Evolutionary conservation across 2,888 invertebrate genomes (phyloP), one percentile per base, ranked within the genome.

Genomic region (Xanthorhoe spadicearia): DNA sequence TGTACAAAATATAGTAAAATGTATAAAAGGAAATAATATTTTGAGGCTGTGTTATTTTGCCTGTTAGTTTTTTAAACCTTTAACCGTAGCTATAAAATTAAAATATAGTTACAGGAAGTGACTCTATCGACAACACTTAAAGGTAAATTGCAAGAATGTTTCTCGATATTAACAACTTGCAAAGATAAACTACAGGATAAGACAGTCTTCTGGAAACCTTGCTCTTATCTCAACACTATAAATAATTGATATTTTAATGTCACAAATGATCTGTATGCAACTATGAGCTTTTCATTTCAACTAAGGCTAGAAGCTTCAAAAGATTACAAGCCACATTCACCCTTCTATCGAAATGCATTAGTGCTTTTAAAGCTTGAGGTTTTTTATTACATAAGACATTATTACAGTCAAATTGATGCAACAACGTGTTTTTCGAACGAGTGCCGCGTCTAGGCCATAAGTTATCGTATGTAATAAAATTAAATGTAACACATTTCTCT

Each of bases 401-500:
- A 65, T 70, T 73, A 59, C 64, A 56, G 48, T 66, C 68, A 68
- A 52, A 50, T 54, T 58, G 57, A 68, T 64, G 70, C 58, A 68
- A 79, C 80, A 89, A 88, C 90, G 77, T 87, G 91, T 91, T 92
- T 88, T 87, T 87, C 88, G 83, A 90, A 84, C 83, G 83, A 90
- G 87, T 83, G 87, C 88, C 83, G 85, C 80, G 83, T 84, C 92
- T 89, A 91, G 89, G 76, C 83, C 87, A 90, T 92, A 92, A 92
- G 86, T 93, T 92, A 92, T 93, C 87, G 91, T 85, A 82, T 88
- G 92, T 92, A 93, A 93, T 92, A 93, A 93, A 92, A 92, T 93
- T 92, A 92, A 93, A 92, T 93, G 92, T 92, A 92, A 89, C 92
- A 92, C 91, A 92, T 93, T 92, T 92, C 90, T 92, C 92, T 90